A percentile compares a stretch with the other conserved stretches of the same genome.
Evolutionary conservation across 2,888 invertebrate genomes (phyloP).

Genomic region (Cistogaster globosa): DNA sequence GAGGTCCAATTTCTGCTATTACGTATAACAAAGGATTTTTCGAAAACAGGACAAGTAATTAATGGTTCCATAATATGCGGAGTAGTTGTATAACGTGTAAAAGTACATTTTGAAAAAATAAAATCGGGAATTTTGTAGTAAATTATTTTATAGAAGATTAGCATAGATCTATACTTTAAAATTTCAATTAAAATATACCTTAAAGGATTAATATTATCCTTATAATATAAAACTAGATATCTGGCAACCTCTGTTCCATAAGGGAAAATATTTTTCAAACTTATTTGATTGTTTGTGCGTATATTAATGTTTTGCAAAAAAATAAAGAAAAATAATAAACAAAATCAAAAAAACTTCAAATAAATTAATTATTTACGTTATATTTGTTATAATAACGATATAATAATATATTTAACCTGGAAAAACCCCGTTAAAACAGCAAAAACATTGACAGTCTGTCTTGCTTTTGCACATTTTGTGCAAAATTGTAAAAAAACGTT

Average conservation of each 20-base stretch:
- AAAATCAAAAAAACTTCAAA: background rate
- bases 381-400: background rate
- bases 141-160: too few relatives aligned
- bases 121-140: too few relatives aligned
- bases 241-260: constrained; percentile 21
- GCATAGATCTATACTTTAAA: too few relatives aligned
- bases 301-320: constrained; percentile 42
- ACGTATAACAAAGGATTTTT: too few relatives aligned
- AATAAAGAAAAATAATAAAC: constrained; percentile 4
- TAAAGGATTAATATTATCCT: constrained; percentile 12
- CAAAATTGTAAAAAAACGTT: constrained; percentile 12
- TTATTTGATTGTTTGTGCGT: constrained; percentile 21
- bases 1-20: too few relatives aligned
- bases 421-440: background rate
- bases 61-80: too few relatives aligned
- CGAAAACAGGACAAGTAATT: too few relatives aligned
- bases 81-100: too few relatives aligned
- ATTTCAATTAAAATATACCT: too few relatives aligned
- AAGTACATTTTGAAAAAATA: too few relatives aligned
- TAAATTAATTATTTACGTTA: constrained; percentile 20
- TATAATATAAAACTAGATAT: background rate
- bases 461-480: constrained; percentile 30
- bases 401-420: background rate
- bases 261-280: constrained; percentile 25
- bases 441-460: constrained; percentile 40